A percentile compares a stretch with the other conserved stretches of the same genome.
phyloP scores from a whole-genome alignment of 2,888 invertebrate species.

The Lamproptera curius region DNA sequence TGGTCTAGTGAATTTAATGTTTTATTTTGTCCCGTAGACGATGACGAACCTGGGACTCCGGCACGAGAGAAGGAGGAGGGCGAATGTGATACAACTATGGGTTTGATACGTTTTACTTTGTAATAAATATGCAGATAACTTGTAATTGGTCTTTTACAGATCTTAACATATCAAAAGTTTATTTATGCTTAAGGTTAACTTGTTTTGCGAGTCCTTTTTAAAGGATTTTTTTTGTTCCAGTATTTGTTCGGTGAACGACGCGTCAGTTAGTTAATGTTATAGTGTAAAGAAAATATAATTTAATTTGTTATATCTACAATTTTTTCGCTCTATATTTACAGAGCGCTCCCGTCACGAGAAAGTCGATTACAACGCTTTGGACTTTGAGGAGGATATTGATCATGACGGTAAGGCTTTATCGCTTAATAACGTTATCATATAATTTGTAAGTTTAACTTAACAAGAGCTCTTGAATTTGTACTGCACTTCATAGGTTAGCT shows the following conservation, averaged over 20 bases:
- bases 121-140: too few species aligned
- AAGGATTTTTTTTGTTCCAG: too few species aligned
- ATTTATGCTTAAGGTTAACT: too few species aligned
- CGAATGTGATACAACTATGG: conserved; percentile 63
- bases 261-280: not conserved
- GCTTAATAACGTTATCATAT: too few species aligned
- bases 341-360: conserved; percentile 57
- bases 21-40: conserved; percentile 29
- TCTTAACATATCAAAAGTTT: too few species aligned
- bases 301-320: not conserved
- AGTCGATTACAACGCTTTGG: conserved; percentile 85
- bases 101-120: conserved; percentile 34
- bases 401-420: conserved; percentile 53
- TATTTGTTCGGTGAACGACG: too few species aligned
- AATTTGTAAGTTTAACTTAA: too few species aligned
- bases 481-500: too few species aligned
- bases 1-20: too few species aligned
- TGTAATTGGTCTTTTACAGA: too few species aligned
- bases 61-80: conserved; percentile 67
- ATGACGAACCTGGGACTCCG: conserved; percentile 65
- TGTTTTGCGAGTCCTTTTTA: too few species aligned
- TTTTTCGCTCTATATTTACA: conserved; percentile 30
- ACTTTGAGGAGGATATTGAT: conserved; percentile 83
- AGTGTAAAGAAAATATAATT: not conserved
- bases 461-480: too few species aligned